Base-by-base conservation (phyloP, 2,888 invertebrate genomes). In the Metopia argyrocephala region DNA sequence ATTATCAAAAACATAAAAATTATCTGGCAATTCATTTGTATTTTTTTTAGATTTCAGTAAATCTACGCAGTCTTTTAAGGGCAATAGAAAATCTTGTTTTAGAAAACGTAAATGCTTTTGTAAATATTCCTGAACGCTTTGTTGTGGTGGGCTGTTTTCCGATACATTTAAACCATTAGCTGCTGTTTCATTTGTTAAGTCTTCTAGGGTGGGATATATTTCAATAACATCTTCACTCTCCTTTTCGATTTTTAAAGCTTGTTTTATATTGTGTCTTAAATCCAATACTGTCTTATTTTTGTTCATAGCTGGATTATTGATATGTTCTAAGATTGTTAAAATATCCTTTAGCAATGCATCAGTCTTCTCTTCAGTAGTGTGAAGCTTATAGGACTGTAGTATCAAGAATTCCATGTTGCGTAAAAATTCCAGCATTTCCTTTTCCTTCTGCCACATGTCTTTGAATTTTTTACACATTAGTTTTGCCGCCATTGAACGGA, bases 51-150 rank as follows among this genome's bases (percentile, higher is more conserved):
- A 38, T 48, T 57, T 84, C 20, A 88, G 54, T n/a, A 81, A 80
- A 6, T 78, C 45, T 1, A 88, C 85, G 15, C 85, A 85, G 85
- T 94, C 92, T 45, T 95, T 90, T 25, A 97, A 87, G 0, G 96
- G 95, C 20, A 92, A 91, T 38, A 95, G 92, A 86, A 95, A 96
- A 89, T 97, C 97, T 91, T 97, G 96, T 38, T 95, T 91, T 62
- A 97, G 87, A 45, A 96, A 91, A 46, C 94, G 92, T 86, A 95
- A 96, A 84, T 96, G 96, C n/a, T 94, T 91, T 84, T 95, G 94
- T 25, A 97, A 90, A 87, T 97, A 97, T 85, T 96, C 93, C 0
- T 83, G 31, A 7, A 94, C 91, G 87, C 95, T 96, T 0, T 69
- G 69, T 27, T 50, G 45, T 12, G 57, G 48, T 6, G 7, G 0